phyloP scores from a whole-genome alignment of 1,140 invertebrate genomes.

The Platyscapa corneri region DNA sequence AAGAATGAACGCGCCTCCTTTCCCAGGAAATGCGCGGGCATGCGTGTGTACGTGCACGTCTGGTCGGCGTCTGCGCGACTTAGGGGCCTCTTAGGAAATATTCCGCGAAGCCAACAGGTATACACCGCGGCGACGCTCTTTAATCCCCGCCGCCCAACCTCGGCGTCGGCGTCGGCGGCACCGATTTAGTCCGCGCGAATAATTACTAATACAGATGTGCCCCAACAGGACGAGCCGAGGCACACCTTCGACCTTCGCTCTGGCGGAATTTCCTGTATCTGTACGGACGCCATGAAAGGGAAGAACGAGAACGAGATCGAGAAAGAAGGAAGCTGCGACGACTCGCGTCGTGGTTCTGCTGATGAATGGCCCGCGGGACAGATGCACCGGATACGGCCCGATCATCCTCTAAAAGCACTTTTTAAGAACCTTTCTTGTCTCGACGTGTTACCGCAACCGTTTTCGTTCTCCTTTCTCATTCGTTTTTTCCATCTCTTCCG shows the following conservation, averaged over 20 bases:
- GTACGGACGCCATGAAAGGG: background rate
- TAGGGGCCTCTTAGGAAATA: background rate
- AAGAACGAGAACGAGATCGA: background rate
- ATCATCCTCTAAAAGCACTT: background rate
- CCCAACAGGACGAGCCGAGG: too few species aligned
- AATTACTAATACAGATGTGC: constrained; percentile 8
- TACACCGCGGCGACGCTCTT: background rate
- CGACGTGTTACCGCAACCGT: background rate
- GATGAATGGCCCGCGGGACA: background rate
- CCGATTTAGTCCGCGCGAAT: background rate
- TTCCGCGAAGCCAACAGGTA: constrained; percentile 30
- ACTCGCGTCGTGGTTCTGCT: background rate
- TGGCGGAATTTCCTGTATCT: constrained; percentile 28
- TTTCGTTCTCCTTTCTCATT: too few species aligned
- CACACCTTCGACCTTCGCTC: constrained; percentile 38
- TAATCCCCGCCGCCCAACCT: constrained; percentile 3
- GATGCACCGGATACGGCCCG: constrained; percentile 27
- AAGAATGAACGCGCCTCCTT: background rate
- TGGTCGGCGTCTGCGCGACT: background rate
- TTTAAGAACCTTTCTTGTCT: background rate
- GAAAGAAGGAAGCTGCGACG: background rate
- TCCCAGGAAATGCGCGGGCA: background rate
- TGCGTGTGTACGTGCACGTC: background rate
- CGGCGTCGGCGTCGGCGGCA: too few species aligned
- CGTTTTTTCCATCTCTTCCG: background rate